Base-by-base conservation (phyloP, 2,113 vertebrate species). In the Albula glossodonta region DNA sequence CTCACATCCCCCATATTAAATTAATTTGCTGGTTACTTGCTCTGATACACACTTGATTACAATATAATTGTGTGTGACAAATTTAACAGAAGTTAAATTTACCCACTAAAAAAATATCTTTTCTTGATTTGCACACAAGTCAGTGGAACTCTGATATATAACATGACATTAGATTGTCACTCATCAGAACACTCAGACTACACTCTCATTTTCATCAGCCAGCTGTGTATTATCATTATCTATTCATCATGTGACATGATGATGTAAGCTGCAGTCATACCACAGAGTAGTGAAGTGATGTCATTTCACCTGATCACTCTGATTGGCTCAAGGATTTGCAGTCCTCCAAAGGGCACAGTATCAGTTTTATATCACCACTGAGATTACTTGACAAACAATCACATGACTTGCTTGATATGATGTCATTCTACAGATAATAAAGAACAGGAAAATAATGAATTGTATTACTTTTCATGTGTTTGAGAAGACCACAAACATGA, bases 221-320 rank as follows among this genome's bases (percentile, higher is more conserved):
- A 51, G 60, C 52, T 22, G 87, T 83, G 91, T 22, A 31, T 78
- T 85, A 84, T 88, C 51, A 82, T 93, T 92, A 92, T 87, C 80
- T 88, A 89, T 89, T 88, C 80, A 93, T 87, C 89, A 83, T 66
- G 17, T 48, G 49, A 56, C 80, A 77, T 92, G 91, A 87, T 94
- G 94, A 93, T 87, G 87, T 86, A 87, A 81, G 0, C 57, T 94
- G 90, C 91, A 91, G 91, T 96, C 93, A 95, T 90, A 50, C 91
- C 86, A 81, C 89, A 52, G 89, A 91, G 86, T n/a, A 10, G 82
- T 85, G 86, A 17, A 91, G 86, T 93, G 94, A 95, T 92, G 91
- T 95, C 93, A 95, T 82, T 91, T 89, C 89, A 91, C 86, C 89
- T 85, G 83, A 91, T 88, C 56, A 41, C 66, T 83, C 25, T 63